Evolutionary conservation across 2,888 invertebrate genomes (phyloP).

Genomic region (Microplitis deprimator): DNA sequence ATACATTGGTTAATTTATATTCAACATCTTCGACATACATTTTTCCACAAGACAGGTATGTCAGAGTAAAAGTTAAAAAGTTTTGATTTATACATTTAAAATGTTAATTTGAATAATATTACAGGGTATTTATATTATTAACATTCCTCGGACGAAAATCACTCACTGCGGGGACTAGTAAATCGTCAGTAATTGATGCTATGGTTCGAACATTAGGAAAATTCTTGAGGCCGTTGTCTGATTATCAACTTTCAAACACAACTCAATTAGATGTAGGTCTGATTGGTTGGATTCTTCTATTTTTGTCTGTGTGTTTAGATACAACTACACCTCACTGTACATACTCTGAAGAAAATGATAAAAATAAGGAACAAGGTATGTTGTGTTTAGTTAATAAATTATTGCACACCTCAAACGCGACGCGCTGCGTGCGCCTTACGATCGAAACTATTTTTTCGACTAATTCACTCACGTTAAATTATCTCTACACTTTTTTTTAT

Average conservation of each 20-base stretch:
- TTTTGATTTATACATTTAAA: constrained; percentile 4
- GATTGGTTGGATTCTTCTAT: constrained; percentile 83
- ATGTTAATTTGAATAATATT: constrained; percentile 30
- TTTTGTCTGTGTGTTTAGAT: constrained; percentile 81
- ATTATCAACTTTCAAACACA: constrained; percentile 53
- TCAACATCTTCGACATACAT: constrained; percentile 84
- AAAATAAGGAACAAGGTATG: constrained; percentile 67
- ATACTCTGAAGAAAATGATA: constrained; percentile 64
- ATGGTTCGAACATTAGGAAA: constrained; percentile 76
- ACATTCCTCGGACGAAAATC: constrained; percentile 89
- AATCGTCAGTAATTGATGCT: constrained; percentile 78
- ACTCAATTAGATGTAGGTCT: constrained; percentile 64
- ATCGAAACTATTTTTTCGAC: too few species aligned
- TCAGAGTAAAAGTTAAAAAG: background rate
- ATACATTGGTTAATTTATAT: constrained; percentile 84
- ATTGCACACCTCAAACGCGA: too few species aligned
- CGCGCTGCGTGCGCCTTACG: too few species aligned
- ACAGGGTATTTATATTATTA: constrained; percentile 86
- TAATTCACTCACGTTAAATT: too few species aligned
- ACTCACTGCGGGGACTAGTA: constrained; percentile 71
- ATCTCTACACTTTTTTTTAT: too few species aligned
- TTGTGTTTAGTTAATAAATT: background rate
- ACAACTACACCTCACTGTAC: constrained; percentile 60
- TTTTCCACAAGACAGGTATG: constrained; percentile 88
- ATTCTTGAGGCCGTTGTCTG: constrained; percentile 74